Evolutionary conservation across 2,797 vertebrate species (phyloP), one percentile per base, ranked within the genome.

Genomic region (Sarcophilus harrisii): DNA sequence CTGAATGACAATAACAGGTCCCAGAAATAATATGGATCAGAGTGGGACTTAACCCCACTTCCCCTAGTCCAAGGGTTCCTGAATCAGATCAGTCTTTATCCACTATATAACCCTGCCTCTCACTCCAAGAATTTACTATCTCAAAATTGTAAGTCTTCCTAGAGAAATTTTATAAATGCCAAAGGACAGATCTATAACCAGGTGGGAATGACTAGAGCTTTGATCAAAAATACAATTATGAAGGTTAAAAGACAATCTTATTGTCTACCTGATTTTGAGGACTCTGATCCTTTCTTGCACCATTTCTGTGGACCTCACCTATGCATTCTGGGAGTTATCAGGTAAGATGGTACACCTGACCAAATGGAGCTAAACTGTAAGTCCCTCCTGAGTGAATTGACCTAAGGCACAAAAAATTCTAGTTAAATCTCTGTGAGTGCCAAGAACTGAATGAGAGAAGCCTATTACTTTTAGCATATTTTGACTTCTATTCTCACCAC

Each of bases 401-500:
- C 38, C 21, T 10, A 8, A 81, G 38, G 38, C 2, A 73, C 73
- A 49, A 87, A 87, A 87, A 49, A 45, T 24, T 87, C 73, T 49
- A 49, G 9, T n/a, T 87, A 45, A 49, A 6, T 14, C 45, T 87
- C 21, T 45, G 4, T 13, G 24, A 87, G 60, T 95, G 93, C 45
- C 95, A 95, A 96, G 16, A 60, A 95, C 24, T 27, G 92, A 49
- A 94, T 94, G 94, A 91, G 95, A 6, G 9, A 54, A 87, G 73
- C 52, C 54, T 95, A 45, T 54, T 73, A 93, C 92, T 91, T 94
- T 45, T 60, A 92, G 93, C 49, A 94, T 10, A 3, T 92, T 92
- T 95, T 58, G 10, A 54, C 30, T 97, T 96, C 58, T 92, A 87
- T 93, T 38, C 95, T 95, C 58, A 93, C 95, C 93, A 95, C 90